Evolutionary conservation across 2,888 invertebrate genomes (phyloP).

Genomic region (Nomada ferruginata): DNA sequence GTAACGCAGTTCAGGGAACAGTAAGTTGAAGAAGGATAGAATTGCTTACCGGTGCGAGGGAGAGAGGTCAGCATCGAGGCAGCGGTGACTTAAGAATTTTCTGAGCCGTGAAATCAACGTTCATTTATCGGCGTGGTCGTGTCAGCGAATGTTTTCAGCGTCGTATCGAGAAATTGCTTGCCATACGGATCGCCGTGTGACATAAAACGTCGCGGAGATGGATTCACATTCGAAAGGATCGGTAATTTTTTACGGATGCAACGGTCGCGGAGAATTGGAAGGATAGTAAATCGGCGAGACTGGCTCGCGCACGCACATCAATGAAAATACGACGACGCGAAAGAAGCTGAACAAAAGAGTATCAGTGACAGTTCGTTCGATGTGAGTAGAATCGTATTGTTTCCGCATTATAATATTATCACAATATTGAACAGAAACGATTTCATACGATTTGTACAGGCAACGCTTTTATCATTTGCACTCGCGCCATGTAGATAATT

Average conservation of each 20-base stretch:
- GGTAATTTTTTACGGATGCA: constrained; percentile 48
- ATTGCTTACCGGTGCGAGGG: constrained; percentile 57
- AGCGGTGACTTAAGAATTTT: constrained; percentile 67
- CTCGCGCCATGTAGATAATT: no score
- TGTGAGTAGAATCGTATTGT: constrained; percentile 43
- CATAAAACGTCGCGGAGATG: constrained; percentile 8
- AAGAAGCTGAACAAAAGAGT: constrained; percentile 62
- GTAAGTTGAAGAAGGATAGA: not conserved
- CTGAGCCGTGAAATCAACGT: constrained; percentile 61
- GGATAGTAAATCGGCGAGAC: constrained; percentile 31
- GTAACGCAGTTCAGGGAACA: not conserved
- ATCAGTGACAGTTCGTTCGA: constrained; percentile 40
- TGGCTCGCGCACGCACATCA: constrained; percentile 46
- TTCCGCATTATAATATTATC: constrained; percentile 12
- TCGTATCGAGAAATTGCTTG: constrained; percentile 20
- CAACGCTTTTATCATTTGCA: no score
- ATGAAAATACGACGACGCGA: constrained; percentile 39
- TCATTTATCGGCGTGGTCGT: constrained; percentile 70
- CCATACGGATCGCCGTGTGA: constrained; percentile 30
- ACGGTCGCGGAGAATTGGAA: constrained; percentile 15
- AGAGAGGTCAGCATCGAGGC: constrained; percentile 70
- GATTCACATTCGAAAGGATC: constrained; percentile 36
- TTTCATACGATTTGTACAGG: no score
- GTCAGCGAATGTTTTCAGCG: constrained; percentile 34
- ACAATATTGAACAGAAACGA: not conserved